phyloP scores from a whole-genome alignment of 1,140 invertebrate species.

The Centruroides sculpturatus region DNA sequence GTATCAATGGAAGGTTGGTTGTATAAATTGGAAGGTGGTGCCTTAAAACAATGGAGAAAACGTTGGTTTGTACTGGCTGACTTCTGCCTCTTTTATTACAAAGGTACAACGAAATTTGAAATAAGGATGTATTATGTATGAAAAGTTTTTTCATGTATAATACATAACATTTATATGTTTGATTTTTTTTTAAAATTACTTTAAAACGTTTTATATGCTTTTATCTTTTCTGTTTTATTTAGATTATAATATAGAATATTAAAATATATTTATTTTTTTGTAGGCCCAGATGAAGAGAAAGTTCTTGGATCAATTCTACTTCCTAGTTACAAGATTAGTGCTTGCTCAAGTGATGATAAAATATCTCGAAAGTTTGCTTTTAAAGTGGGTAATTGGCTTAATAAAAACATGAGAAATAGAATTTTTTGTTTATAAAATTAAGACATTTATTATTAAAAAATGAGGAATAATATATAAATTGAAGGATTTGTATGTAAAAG shows the following conservation, averaged over 20 bases:
- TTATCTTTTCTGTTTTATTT: too few species aligned
- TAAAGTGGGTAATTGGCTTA: constrained; percentile 33
- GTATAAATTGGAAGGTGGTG: constrained; percentile 79
- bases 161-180: too few species aligned
- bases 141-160: too few species aligned
- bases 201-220: too few species aligned
- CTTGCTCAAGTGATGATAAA: constrained; percentile 65
- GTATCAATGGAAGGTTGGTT: constrained; percentile 78
- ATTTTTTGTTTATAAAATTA: too few species aligned
- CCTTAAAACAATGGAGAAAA: constrained; percentile 84
- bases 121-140: not conserved
- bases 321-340: constrained; percentile 45
- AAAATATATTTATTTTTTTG: constrained; percentile 1
- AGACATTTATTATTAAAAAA: too few species aligned
- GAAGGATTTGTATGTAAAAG: too few species aligned
- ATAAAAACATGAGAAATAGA: too few species aligned
- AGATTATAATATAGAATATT: too few species aligned
- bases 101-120: constrained; percentile 44
- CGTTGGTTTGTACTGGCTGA: constrained; percentile 88
- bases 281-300: constrained; percentile 77
- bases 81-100: constrained; percentile 89
- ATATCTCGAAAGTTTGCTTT: constrained; percentile 76
- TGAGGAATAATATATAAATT: too few species aligned
- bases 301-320: constrained; percentile 74
- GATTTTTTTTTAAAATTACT: too few species aligned